Evolutionary conservation across 2,797 vertebrate genomes (phyloP).

Genomic region (Bovichtus variegatus): DNA sequence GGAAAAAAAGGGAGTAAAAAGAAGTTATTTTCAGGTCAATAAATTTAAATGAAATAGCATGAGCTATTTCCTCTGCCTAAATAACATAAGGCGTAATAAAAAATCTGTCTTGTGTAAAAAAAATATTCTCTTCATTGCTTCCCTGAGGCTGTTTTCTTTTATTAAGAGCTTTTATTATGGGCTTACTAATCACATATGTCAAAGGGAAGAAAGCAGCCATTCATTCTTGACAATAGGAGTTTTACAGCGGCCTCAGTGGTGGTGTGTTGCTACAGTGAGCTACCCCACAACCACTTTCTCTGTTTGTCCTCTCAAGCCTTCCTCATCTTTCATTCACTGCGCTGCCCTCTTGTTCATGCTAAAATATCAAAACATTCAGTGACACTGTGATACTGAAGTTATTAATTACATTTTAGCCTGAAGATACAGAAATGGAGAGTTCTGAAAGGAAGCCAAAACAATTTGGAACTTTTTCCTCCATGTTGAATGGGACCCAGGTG

Average conservation of each 20-base stretch:
- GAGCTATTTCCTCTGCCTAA: background rate
- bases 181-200: slow-evolving; percentile 75
- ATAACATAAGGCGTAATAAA: background rate
- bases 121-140: background rate
- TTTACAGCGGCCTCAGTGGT: slow-evolving; percentile 67
- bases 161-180: slow-evolving; percentile 52
- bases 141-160: slow-evolving; percentile 47
- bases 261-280: slow-evolving; percentile 58
- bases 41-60: background rate
- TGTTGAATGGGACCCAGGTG: slow-evolving; percentile 11
- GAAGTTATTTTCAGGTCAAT: slow-evolving; percentile 4
- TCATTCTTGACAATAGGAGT: slow-evolving; percentile 75
- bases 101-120: background rate
- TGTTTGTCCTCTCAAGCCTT: slow-evolving; percentile 37
- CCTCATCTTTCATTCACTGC: slow-evolving; percentile 21
- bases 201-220: slow-evolving; percentile 72
- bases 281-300: slow-evolving; percentile 36
- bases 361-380: slow-evolving; percentile 22
- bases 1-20: background rate
- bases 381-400: slow-evolving; percentile 12
- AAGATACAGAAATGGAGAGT: background rate
- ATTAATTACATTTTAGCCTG: slow-evolving; percentile 28
- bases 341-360: background rate
- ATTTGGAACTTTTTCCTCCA: background rate
- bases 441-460: slow-evolving; percentile 1